phyloP scores from a whole-genome alignment of 2,797 vertebrate genomes.

The Florisuga fusca region DNA sequence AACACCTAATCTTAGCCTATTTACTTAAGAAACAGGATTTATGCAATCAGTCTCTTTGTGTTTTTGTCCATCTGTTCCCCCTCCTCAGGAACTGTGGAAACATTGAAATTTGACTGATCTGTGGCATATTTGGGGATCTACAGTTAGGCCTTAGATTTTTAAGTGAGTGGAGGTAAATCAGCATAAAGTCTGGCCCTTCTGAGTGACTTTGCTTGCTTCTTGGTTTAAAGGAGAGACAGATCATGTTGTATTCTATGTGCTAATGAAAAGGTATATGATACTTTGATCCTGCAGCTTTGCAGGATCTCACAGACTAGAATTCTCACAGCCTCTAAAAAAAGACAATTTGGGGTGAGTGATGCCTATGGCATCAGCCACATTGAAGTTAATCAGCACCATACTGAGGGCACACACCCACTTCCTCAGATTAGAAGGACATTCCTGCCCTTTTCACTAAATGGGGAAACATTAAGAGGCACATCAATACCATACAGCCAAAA shows the following conservation, averaged over 20 bases:
- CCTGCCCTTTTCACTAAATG: background rate
- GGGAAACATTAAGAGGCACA: background rate
- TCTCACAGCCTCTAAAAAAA: background rate
- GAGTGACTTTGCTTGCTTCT: background rate
- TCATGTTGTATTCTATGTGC: background rate
- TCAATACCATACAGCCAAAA: background rate
- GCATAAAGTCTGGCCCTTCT: background rate
- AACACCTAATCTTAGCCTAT: conserved; percentile 19
- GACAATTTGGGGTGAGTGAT: background rate
- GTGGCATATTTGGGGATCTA: background rate
- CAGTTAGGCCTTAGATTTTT: background rate
- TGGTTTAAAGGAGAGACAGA: background rate
- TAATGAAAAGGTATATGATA: background rate
- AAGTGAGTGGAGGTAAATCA: background rate
- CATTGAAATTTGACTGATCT: conserved; percentile 30
- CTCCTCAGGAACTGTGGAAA: background rate
- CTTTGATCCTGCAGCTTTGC: background rate
- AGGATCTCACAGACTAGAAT: background rate
- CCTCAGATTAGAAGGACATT: background rate
- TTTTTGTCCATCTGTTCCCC: conserved; percentile 55
- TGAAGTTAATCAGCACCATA: background rate
- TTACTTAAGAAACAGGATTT: conserved; percentile 26
- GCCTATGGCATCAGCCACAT: background rate
- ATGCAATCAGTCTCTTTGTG: conserved; percentile 30
- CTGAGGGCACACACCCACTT: accelerated